Percentiles rank a stretch among this genome's conserved stretches.
phyloP scores from a whole-genome alignment of 2,113 vertebrate species.

The Pristiophorus japonicus region DNA sequence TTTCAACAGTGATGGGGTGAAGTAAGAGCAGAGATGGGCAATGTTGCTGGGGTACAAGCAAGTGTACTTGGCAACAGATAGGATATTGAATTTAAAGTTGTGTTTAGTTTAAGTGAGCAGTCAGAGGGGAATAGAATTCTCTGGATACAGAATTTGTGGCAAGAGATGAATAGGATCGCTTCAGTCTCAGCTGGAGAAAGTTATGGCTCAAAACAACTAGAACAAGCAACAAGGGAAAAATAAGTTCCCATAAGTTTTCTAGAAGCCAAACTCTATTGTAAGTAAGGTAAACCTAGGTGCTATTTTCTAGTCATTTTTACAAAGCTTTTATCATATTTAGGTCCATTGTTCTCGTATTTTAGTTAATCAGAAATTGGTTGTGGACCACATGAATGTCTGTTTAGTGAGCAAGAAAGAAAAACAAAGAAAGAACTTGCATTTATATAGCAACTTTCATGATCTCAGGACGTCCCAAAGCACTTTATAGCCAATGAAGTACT shows the following conservation, averaged over 20 bases:
- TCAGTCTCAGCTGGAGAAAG: no score
- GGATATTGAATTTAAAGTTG: no score
- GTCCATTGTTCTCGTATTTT: neutral
- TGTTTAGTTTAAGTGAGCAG: no score
- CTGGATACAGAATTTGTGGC: no score
- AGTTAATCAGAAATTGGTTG: neutral
- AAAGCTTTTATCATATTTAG: neutral
- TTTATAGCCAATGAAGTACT: no score
- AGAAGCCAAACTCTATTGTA: neutral
- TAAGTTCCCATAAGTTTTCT: neutral
- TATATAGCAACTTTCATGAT: neutral
- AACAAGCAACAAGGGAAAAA: neutral
- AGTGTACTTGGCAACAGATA: no score
- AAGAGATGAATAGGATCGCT: no score
- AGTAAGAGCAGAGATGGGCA: no score
- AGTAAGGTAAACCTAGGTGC: neutral
- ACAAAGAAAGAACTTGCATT: neutral
- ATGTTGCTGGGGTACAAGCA: no score
- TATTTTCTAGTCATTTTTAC: neutral
- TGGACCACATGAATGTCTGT: neutral
- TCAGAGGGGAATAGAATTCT: no score
- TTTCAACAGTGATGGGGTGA: no score
- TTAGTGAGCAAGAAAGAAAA: neutral
- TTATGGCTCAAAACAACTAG: no score
- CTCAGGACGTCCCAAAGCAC: neutral